Conservation (phyloP, 1,140 invertebrate species). For the Ceratina calcarata region DNA sequence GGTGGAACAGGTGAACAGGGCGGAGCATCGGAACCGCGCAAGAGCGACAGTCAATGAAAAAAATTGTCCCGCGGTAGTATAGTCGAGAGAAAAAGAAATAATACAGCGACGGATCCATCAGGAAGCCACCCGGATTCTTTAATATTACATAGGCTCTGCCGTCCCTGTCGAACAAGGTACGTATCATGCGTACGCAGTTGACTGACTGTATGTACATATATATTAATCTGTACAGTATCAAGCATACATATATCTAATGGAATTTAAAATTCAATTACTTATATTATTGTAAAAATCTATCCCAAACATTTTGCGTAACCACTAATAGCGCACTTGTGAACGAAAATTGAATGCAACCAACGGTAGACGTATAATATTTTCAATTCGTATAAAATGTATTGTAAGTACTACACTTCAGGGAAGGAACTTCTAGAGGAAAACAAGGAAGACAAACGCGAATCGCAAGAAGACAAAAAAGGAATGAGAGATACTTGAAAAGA, state of each 20-base stretch:
- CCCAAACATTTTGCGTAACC: no score
- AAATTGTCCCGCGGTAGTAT: slow-evolving; percentile 35
- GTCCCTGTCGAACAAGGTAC: slow-evolving; percentile 35
- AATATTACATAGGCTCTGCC: slow-evolving; percentile 63
- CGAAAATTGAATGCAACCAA: no score
- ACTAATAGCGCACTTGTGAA: no score
- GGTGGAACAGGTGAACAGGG: slow-evolving; percentile 46
- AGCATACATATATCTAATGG: no score
- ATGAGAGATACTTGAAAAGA: not conserved
- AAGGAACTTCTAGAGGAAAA: slow-evolving; percentile 4
- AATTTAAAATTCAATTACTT: no score
- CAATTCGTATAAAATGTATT: no score
- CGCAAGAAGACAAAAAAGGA: slow-evolving; percentile 18
- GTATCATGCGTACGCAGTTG: not conserved
- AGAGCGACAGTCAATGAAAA: slow-evolving; percentile 25
- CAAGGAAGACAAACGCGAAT: not conserved
- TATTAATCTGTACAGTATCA: no score
- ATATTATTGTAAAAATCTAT: no score
- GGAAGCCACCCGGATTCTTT: slow-evolving; percentile 63
- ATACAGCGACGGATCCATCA: slow-evolving; percentile 51
- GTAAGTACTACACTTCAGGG: not conserved
- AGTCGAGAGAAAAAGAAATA: slow-evolving; percentile 52
- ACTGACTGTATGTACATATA: not conserved
- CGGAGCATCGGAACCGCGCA: slow-evolving; percentile 19
- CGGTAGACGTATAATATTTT: no score